Conservation (phyloP, 2,113 vertebrate genomes). For the Sander vitreus region DNA sequence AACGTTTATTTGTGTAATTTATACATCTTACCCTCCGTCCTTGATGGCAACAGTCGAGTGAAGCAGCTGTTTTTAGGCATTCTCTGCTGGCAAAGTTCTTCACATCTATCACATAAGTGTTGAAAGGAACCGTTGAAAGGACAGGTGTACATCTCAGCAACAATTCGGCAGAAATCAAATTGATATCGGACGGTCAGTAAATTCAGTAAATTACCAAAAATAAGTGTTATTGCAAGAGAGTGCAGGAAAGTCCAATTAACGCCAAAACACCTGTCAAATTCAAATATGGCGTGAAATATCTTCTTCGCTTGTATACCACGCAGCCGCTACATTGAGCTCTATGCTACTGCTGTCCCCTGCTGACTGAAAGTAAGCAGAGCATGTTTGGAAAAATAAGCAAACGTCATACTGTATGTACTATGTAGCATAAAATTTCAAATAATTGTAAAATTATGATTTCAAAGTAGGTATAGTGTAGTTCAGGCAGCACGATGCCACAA, state of each 20-base stretch:
- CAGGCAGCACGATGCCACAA: neutral
- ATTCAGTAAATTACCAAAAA: neutral
- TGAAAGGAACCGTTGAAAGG: neutral
- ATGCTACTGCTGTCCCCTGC: conserved; percentile 32
- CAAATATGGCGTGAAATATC: neutral
- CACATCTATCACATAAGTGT: neutral
- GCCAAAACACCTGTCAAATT: too few species aligned
- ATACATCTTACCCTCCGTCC: neutral
- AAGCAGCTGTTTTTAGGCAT: neutral
- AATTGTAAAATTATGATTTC: neutral
- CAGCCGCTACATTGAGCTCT: neutral
- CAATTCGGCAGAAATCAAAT: neutral
- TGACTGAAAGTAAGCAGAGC: neutral
- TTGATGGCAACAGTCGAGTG: fast-evolving
- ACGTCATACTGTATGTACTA: neutral
- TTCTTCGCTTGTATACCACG: neutral
- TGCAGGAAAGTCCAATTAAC: neutral
- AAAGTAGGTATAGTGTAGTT: neutral
- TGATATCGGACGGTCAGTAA: too few species aligned
- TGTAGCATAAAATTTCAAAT: neutral
- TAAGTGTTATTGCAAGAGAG: neutral
- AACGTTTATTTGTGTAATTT: neutral
- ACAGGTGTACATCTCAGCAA: neutral
- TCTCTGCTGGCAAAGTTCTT: neutral
- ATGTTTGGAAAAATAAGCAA: neutral